phyloP scores from a whole-genome alignment of 2,113 vertebrate species.

The Crotophaga sulcirostris region DNA sequence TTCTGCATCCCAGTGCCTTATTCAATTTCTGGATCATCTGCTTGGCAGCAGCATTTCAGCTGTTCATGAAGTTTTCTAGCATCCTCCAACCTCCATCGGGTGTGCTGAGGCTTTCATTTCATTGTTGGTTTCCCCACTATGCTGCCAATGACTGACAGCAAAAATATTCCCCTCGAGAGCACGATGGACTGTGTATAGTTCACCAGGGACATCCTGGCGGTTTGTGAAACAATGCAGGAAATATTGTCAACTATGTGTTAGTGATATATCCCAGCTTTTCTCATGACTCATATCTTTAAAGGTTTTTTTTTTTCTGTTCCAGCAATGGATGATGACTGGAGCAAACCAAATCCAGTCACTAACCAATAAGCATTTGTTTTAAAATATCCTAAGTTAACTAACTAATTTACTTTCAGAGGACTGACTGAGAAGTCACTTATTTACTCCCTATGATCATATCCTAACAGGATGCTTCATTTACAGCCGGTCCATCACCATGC shows the following conservation, averaged over 20 bases:
- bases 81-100: background rate
- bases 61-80: background rate
- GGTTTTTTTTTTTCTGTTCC: background rate
- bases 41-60: background rate
- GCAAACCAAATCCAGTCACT: background rate
- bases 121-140: background rate
- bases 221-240: slow-evolving; percentile 35
- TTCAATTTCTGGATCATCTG: background rate
- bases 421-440: background rate
- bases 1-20: background rate
- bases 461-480: background rate
- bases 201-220: slow-evolving; percentile 7
- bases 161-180: background rate
- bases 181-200: background rate
- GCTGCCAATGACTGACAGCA: slow-evolving; percentile 50
- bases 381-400: background rate
- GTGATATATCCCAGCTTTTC: slow-evolving; percentile 63
- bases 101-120: background rate
- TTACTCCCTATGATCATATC: background rate
- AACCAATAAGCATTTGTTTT: background rate
- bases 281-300: slow-evolving; percentile 43
- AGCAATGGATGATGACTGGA: background rate
- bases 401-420: background rate
- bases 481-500: background rate
- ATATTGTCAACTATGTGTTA: slow-evolving; percentile 60